Conservation (phyloP, 2,113 vertebrate species). For the Castor canadensis region DNA sequence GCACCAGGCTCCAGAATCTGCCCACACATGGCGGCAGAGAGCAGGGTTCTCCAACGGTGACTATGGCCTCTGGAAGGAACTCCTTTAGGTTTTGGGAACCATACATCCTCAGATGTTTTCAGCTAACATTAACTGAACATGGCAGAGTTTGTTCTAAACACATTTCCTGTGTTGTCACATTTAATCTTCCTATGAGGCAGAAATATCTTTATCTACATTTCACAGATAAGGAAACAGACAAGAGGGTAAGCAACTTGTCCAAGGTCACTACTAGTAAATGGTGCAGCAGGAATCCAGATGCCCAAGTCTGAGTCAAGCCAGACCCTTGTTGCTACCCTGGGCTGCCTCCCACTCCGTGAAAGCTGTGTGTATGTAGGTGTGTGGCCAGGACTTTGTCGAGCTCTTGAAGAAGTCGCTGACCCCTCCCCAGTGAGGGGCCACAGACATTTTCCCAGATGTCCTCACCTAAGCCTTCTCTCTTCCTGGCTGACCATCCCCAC, state of each 20-base stretch:
- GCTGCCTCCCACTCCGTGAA: neutral
- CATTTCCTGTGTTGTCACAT: neutral
- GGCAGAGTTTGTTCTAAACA: neutral
- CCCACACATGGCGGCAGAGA: accelerated
- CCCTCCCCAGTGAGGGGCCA: neutral
- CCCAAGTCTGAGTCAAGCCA: neutral
- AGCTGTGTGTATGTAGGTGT: accelerated
- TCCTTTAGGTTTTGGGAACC: neutral
- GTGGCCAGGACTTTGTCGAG: neutral
- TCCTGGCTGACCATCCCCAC: neutral
- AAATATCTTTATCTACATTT: neutral
- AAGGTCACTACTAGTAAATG: neutral
- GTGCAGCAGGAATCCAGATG: neutral
- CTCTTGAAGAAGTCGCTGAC: neutral
- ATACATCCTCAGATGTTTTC: neutral
- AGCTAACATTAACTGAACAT: neutral
- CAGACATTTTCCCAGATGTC: neutral
- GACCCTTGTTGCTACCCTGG: no score
- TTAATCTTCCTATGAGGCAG: neutral
- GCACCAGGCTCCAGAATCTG: neutral
- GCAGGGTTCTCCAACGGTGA: neutral
- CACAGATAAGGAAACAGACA: neutral
- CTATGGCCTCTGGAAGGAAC: neutral
- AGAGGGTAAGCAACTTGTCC: neutral
- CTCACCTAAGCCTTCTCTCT: neutral